Base-by-base conservation (phyloP, 1,140 invertebrate genomes). In the Mercenaria mercenaria region DNA sequence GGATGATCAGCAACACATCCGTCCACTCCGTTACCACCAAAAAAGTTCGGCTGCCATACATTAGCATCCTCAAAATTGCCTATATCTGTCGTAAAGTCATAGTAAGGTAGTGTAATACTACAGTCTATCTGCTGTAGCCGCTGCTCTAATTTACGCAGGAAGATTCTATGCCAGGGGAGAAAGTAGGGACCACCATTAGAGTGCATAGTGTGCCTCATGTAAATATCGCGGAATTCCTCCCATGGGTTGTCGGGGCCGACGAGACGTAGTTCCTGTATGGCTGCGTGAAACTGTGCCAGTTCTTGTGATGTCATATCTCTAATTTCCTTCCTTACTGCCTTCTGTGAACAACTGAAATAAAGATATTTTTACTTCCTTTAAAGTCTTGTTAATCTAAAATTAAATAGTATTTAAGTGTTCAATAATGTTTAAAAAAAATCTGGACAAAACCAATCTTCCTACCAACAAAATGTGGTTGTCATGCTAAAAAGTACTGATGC, bases 1-100 rank as follows among this genome's bases (percentile, higher is more conserved):
- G 92, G 93, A 89, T 95, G 94, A 74, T 95, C 93, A 0, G 90
- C 89, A 0, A 95, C 95, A 92, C 95, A 95, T 2, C 77, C 81
- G 23, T 91, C 91, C 0, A 82, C 92, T 0, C 93, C 93, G 82
- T 95, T 88, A 8, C 95, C 94, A 37, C 95, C 95, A 92, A 95
- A 95, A 52, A 91, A 94, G 56, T 94, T 94, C 50, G 94, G 92
- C 91, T 95, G 94, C 95, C 95, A 95, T 26, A 95, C 89, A 20
- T 95, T 90, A 3, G 95, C 94, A 41, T 94, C 89, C 26, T 91
- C 87, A 77, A 95, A 93, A 52, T 93, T 92, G 6, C 93, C 94
- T 20, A 94, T 91, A 90, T 95, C 95, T n/a, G 95, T 95, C 0
- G 94, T 94, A 76, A 95, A 95, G 84, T 95, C 95, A 83, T 93